phyloP scores from a whole-genome alignment of 1,140 invertebrate genomes.

The Drosophila novamexicana region DNA sequence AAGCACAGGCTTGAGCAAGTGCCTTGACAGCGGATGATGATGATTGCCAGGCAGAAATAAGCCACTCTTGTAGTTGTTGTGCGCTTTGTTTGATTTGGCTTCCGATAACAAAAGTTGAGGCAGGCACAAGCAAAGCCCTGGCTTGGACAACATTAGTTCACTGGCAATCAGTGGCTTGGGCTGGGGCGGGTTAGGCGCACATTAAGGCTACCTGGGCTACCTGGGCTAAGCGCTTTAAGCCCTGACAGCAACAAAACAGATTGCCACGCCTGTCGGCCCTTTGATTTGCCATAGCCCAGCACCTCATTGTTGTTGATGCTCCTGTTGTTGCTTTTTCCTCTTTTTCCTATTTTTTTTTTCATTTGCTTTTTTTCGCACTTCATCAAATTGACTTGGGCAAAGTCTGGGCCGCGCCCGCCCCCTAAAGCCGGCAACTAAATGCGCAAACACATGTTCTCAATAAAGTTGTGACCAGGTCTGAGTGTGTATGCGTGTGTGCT shows the following conservation, averaged over 20 bases:
- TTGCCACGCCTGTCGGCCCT: constrained; percentile 42
- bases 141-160: constrained; percentile 2
- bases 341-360: background rate
- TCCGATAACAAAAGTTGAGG: constrained; percentile 2
- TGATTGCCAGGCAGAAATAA: background rate
- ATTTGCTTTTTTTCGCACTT: constrained; percentile 52
- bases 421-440: constrained; percentile 57
- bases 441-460: constrained; percentile 75
- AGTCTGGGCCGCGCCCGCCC: constrained; percentile 5
- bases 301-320: background rate
- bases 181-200: background rate
- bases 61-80: background rate
- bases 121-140: background rate
- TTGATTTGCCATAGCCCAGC: constrained; percentile 27
- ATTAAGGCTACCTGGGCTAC: constrained; percentile 25
- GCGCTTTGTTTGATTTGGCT: constrained; percentile 1
- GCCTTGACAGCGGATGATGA: background rate
- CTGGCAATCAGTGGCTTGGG: background rate
- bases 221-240: constrained; percentile 32
- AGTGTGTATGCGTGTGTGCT: constrained; percentile 18
- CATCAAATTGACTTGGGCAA: constrained; percentile 63
- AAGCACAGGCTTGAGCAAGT: background rate
- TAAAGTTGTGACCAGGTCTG: constrained; percentile 37
- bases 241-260: constrained; percentile 44
- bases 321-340: background rate